A percentile compares a stretch with the other conserved stretches of the same genome.
Evolutionary conservation across 2,113 vertebrate genomes (phyloP).

Genomic region (Petrocephalus zakoni): DNA sequence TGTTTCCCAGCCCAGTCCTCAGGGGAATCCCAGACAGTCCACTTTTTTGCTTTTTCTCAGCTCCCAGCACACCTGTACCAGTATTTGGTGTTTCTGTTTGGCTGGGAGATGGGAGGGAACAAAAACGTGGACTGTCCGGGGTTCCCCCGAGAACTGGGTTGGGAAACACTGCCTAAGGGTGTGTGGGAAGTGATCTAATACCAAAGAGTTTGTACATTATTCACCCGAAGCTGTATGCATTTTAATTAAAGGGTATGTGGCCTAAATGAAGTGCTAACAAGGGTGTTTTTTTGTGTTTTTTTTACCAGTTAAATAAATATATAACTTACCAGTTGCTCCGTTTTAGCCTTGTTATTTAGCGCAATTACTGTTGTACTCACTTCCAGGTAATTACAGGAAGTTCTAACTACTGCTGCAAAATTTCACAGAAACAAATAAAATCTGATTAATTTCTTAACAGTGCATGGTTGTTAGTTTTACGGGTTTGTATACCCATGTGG

Average conservation of each 20-base stretch:
- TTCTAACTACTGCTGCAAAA: neutral
- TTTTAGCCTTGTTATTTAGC: neutral
- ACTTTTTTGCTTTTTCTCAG: too few species aligned
- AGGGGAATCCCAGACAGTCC: too few species aligned
- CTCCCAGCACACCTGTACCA: too few species aligned
- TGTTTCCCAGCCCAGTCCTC: too few species aligned
- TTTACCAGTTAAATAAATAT: neutral
- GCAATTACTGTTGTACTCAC: neutral
- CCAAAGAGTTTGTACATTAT: neutral
- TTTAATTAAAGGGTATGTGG: neutral
- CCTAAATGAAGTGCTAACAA: neutral
- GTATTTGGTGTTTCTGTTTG: too few species aligned
- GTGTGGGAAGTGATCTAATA: neutral
- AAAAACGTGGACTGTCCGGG: too few species aligned
- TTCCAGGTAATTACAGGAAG: conserved; percentile 3
- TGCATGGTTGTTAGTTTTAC: neutral
- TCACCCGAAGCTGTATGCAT: neutral
- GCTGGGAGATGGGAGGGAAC: too few species aligned
- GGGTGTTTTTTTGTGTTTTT: neutral
- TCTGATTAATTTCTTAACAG: neutral
- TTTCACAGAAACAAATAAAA: neutral
- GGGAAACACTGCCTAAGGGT: neutral
- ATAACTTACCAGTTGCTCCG: neutral
- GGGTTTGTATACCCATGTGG: neutral
- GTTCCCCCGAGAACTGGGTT: too few species aligned